Evolutionary conservation across 2,113 vertebrate species (phyloP), one percentile per base, ranked within the genome.

Genomic region (Chaetura pelagica): DNA sequence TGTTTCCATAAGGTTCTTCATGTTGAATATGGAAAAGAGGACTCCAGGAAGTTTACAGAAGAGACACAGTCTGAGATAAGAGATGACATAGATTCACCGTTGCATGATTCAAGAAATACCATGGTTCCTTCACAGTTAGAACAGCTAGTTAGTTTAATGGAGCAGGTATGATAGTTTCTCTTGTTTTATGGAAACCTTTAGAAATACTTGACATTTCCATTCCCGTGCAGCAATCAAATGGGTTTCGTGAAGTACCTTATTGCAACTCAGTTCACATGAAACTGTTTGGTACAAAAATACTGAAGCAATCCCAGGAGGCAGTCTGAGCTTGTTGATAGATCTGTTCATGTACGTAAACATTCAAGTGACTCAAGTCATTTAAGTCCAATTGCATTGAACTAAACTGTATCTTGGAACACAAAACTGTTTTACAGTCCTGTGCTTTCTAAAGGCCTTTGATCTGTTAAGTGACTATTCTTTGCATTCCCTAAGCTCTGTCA

Each of bases 141-240:
- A 46, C 98, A 99, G 87, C 93, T 99, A 49, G 98, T 97, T 2
- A 98, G 98, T 49, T 98, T 99, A 84, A 98, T 99, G 97, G 98
- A 98, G 29, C 98, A 99, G 98, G 98, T 99, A 69, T 17, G 85
- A 63, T 9, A 13, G 2, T 49, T 55, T 44, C 27, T 59, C 23
- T 35, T n/a, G 15, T 24, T 86, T 59, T 80, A 57, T 15, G 6
- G 66, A 51, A 84, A 66, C 6, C 30, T 80, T 80, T 40, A 79
- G 29, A 71, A 80, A 58, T 40, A 80, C 3, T n/a, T 71, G 18
- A 38, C 35, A 35, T 61, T 59, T 74, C 48, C 16, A 74, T 66
- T 71, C n/a, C 61, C 49, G 26, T 55, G 29, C 35, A 64, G n/a
- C 38, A 58, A 13, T 16, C 55, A 68, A 38, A 40, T 52, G 61